Conservation (phyloP, 1,140 invertebrate genomes). For the Oryctes rhinoceros region DNA sequence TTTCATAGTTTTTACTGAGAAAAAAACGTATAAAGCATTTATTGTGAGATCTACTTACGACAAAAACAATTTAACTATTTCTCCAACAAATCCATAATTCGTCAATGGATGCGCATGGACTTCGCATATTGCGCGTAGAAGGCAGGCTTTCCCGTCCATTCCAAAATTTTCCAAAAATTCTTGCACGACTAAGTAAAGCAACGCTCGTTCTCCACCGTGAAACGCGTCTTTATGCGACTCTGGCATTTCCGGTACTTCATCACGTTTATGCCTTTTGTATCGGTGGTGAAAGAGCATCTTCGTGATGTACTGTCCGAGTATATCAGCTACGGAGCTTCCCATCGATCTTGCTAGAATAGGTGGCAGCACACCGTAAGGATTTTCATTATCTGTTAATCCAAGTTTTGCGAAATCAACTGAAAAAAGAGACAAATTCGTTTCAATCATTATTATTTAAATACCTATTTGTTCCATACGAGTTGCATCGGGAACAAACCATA, state of each 20-base stretch:
- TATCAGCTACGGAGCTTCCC: conserved; percentile 72
- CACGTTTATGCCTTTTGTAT: conserved; percentile 65
- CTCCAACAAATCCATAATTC: conserved; percentile 80
- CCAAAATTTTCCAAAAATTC: conserved; percentile 80
- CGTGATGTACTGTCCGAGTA: conserved; percentile 72
- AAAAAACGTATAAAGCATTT: too few species aligned
- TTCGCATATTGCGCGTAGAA: conserved; percentile 85
- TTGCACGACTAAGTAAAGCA: conserved; percentile 78
- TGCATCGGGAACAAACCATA: background rate
- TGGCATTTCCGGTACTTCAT: conserved; percentile 55
- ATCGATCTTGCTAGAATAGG: conserved; percentile 74
- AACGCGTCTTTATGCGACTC: conserved; percentile 62
- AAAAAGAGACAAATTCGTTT: conserved; percentile 48
- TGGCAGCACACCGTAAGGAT: conserved; percentile 81
- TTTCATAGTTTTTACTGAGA: too few species aligned
- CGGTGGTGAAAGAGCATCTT: conserved; percentile 72
- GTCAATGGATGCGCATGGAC: conserved; percentile 80
- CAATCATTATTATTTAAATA: background rate
- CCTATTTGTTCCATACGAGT: background rate
- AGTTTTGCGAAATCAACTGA: conserved; percentile 85
- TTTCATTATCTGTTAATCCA: conserved; percentile 84
- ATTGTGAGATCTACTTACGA: conserved; percentile 68
- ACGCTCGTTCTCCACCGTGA: conserved; percentile 80
- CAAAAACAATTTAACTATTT: conserved; percentile 81
- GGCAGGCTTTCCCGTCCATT: conserved; percentile 80